Evolutionary conservation across 1,140 invertebrate genomes (phyloP), one percentile per base, ranked within the genome.

Genomic region (Drosophila novamexicana): DNA sequence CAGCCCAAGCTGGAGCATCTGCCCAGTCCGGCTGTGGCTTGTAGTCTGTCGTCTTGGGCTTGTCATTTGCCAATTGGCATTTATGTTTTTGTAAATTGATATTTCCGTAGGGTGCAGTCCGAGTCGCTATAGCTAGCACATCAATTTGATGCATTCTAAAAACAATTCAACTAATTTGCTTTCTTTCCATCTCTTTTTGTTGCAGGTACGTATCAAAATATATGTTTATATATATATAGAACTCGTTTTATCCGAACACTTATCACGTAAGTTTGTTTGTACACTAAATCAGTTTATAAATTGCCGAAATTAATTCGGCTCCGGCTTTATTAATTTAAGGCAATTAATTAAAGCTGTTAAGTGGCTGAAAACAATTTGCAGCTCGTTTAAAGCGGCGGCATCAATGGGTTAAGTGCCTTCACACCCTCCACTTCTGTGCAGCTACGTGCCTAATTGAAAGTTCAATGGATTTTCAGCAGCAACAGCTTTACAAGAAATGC

Each of bases 21-120:
- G 29, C 12, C 22, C 2, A 29, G 6, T 6, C 12, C n/a, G 6
- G 32, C 16, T 42, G 56, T 57, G 54, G 54, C 14, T 47, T 62
- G 39, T 47, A 9, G 58, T 14, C 59, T 56, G 50, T 79, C 36
- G 61, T 75, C 66, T 71, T 75, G 72, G 68, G 57, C 58, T 58
- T 77, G 77, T 79, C 74, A 73, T 61, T 79, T 77, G 77, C 69
- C 77, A 79, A 79, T 79, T 79, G 77, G 59, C 70, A 66, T 74
- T 77, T 75, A 63, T 75, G 70, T 78, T 56, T 36, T 74, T 49
- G 71, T 80, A 78, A 80, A 80, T 80, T 80, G 75, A 78, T 77
- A 80, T 75, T 80, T 80, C 78, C 78, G 75, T 63, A 14, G 70
- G 63, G 71, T 53, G 70, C 50, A 77, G 70, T 68, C 39, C 37